Evolutionary conservation across 2,797 vertebrate genomes (phyloP).

Genomic region (Sebastes trivittatus): DNA sequence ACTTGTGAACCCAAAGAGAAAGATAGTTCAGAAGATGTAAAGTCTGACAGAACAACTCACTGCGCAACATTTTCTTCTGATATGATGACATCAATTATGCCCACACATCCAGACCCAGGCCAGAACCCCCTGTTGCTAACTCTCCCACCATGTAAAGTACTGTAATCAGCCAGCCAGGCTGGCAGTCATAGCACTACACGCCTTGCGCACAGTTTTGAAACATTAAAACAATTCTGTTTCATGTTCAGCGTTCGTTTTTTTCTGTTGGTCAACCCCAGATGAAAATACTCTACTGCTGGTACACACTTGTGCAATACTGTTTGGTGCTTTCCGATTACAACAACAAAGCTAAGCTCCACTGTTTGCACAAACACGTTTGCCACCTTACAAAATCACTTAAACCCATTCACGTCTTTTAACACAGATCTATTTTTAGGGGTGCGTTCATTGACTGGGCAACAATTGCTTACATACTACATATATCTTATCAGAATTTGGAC

Average conservation of each 20-base stretch:
- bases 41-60: not conserved
- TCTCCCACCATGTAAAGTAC: not conserved
- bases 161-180: not conserved
- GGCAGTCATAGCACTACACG: not conserved
- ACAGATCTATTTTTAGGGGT: not conserved
- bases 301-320: not conserved
- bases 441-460: not conserved
- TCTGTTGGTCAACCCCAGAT: not conserved
- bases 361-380: not conserved
- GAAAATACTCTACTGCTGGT: not conserved
- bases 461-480: not conserved
- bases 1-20: not conserved
- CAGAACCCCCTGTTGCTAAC: not conserved
- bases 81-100: not conserved
- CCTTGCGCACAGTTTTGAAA: not conserved
- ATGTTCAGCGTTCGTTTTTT: not conserved
- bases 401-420: not conserved
- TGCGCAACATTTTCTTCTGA: constrained; percentile 3
- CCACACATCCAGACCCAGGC: not conserved
- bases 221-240: too few species aligned
- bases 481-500: not conserved
- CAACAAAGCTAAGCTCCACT: not conserved
- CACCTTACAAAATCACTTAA: not conserved
- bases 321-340: not conserved
- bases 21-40: not conserved